Evolutionary conservation across 1,140 invertebrate genomes (phyloP), one percentile per base, ranked within the genome.

Genomic region (Diachasma alloeum): DNA sequence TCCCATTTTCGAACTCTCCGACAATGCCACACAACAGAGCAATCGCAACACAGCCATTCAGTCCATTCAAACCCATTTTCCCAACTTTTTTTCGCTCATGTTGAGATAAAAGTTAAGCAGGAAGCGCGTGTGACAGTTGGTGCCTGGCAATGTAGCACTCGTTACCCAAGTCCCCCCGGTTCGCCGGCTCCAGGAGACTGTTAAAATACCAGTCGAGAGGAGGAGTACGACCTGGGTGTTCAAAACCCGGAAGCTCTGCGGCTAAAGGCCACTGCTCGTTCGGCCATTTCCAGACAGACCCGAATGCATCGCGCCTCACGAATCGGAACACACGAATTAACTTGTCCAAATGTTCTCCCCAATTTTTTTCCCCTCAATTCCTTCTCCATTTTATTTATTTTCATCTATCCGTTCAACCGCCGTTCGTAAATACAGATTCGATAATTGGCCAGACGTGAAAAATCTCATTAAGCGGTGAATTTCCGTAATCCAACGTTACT

Each of bases 331-430:
- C 36, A 19, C 66, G 66, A 68, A 68, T 68, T 68, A 68, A 68
- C 66, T 39, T 68, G 66, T 68, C 66, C 66, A 39, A 68, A 56
- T 76, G 46, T 67, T 59, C 17, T n/a, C 48, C 44, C 46, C 48
- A 19, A 37, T 74, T 67, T 26, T 26, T 72, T 39, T 81, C 36
- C 48, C 56, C 66, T 37, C 17, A 56, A 39, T 74, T 31, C 53
- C 22, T 68, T 59, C 48, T 69, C 70, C 48, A 72, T 46, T 75
- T 69, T 71, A 46, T 76, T 72, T 75, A 66, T 71, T 66, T 68
- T 71, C 39, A 13, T 42, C 68, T n/a, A 19, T 53, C 68, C 17
- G 46, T 66, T 37, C 44, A 15, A 15, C 13, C 48, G 9, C 15
- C 17, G 46, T 48, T 72, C 71, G 24, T 72, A 56, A 72, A 72